Percentiles rank a stretch among this genome's conserved stretches.
phyloP scores from a whole-genome alignment of 2,888 invertebrate genomes.

The Agriopis aurantiaria region DNA sequence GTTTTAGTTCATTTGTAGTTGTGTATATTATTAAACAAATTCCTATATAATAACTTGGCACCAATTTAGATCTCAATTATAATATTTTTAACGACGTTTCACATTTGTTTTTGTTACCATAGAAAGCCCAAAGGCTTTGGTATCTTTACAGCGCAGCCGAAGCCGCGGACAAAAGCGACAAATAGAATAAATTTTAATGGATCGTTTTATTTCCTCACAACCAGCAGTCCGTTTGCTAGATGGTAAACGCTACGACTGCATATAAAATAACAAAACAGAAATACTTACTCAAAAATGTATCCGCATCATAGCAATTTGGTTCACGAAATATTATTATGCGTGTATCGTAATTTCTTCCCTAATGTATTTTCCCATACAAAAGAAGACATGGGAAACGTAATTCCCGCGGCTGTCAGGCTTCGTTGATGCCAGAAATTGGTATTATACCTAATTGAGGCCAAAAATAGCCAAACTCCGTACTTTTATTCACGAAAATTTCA shows the following conservation, averaged over 20 bases:
- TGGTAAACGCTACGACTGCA: not conserved
- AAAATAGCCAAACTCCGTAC: not conserved
- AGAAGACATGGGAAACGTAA: constrained; percentile 24
- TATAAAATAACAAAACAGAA: not conserved
- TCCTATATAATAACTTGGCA: no score
- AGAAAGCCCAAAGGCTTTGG: no score
- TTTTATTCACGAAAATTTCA: not conserved
- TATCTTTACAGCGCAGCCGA: no score
- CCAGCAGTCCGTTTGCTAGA: not conserved
- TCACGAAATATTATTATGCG: constrained; percentile 25
- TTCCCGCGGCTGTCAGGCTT: constrained; percentile 25
- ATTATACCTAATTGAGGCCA: not conserved
- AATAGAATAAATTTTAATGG: no score
- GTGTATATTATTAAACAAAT: no score
- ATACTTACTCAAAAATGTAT: not conserved
- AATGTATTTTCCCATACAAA: constrained; percentile 25
- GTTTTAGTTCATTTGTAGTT: no score
- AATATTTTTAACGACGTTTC: no score
- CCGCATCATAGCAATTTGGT: constrained; percentile 3
- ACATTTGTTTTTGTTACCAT: no score
- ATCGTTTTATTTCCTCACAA: no score
- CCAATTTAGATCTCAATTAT: no score
- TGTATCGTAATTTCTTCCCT: constrained; percentile 22
- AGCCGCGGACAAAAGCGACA: no score
- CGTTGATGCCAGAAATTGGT: constrained; percentile 26